phyloP scores from a whole-genome alignment of 2,888 invertebrate genomes.

The Octonoba sinensis region DNA sequence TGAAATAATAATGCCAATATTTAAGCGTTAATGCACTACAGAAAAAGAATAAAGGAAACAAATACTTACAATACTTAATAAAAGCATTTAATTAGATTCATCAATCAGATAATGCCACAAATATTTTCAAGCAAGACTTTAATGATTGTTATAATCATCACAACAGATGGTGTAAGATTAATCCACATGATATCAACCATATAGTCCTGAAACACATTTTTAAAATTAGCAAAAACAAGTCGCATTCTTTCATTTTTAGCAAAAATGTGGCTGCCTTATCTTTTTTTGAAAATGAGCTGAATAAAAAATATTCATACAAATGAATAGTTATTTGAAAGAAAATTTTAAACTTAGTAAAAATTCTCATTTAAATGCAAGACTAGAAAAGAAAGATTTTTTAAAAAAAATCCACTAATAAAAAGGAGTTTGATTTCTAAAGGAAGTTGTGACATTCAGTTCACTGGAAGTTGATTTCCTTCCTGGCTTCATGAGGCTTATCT shows the following conservation, averaged over 20 bases:
- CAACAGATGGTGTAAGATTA: conserved; percentile 16
- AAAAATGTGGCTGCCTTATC: no score
- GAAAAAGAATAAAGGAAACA: background rate
- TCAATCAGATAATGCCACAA: conserved; percentile 32
- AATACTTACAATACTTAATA: conserved; percentile 30
- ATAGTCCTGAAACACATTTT: background rate
- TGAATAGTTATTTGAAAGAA: no score
- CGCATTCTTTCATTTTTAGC: no score
- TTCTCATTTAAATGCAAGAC: no score
- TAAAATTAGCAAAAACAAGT: no score
- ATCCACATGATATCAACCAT: conserved; percentile 39
- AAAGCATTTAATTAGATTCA: conserved; percentile 38
- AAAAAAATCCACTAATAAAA: no score
- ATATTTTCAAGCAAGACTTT: no score
- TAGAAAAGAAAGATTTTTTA: background rate
- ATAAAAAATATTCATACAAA: no score
- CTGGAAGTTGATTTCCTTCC: conserved; percentile 56
- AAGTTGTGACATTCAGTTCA: conserved; percentile 25
- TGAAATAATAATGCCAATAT: no score
- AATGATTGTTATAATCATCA: background rate
- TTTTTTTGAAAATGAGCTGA: no score
- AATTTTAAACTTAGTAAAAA: no score
- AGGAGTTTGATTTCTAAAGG: conserved; percentile 16
- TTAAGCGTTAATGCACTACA: background rate
- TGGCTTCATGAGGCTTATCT: conserved; percentile 18